These are phyloP conservation scores for Leucoraja ocellata DNA, from an alignment of 2,797 vertebrate genomes.

Conservation along the genomic window DNA sequence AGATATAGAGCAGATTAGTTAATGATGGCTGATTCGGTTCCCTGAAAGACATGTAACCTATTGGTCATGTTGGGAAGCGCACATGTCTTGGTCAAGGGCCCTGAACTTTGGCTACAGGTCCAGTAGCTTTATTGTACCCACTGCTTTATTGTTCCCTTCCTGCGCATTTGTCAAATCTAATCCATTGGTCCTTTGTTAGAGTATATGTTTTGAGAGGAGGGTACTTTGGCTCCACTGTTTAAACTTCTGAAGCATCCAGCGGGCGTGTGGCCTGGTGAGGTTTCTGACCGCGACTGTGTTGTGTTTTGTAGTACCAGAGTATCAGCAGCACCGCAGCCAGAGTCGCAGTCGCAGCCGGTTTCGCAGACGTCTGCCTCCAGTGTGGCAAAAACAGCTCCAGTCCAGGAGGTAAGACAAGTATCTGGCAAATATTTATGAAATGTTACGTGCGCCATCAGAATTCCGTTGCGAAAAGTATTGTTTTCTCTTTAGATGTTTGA, in stretches of 20 bases:
- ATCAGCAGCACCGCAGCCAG: slow-evolving; percentile 89
- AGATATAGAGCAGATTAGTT: too few relatives aligned
- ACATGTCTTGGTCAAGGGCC: too few relatives aligned
- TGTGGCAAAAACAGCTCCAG: slow-evolving; percentile 92
- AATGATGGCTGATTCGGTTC: too few relatives aligned
- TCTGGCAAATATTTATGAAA: background rate
- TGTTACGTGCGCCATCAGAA: too few relatives aligned
- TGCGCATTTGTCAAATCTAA: background rate
- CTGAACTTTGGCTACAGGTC: too few relatives aligned
- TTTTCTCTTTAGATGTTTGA: background rate
- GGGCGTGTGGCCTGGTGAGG: background rate
- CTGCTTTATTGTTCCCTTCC: too few relatives aligned
- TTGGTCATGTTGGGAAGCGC: too few relatives aligned
- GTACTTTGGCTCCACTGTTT: background rate
- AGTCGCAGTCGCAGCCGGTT: slow-evolving; percentile 94
- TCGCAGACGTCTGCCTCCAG: slow-evolving; percentile 98
- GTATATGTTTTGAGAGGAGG: background rate
- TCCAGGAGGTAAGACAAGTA: slow-evolving; percentile 73
- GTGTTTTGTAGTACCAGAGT: slow-evolving; percentile 77
- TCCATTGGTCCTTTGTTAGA: background rate
- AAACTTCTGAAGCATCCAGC: background rate
- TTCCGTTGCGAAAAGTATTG: too few relatives aligned
- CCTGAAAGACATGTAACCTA: too few relatives aligned
- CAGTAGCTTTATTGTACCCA: too few relatives aligned
- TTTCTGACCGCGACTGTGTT: background rate